A percentile compares a stretch with the other conserved stretches of the same genome.
Conservation (phyloP, 2,797 vertebrate species). For the Caiman crocodilus region DNA sequence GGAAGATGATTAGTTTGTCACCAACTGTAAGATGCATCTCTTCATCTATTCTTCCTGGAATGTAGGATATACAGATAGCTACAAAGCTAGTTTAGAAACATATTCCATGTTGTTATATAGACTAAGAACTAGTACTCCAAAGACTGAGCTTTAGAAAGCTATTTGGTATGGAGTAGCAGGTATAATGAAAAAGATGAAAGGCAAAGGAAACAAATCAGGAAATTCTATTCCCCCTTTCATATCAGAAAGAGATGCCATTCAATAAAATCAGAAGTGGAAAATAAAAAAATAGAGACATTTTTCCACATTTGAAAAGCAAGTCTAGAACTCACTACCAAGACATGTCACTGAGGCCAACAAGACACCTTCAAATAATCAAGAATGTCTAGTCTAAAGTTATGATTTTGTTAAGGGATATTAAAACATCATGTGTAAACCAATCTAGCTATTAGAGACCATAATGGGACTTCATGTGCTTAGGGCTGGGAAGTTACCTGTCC, state of each 20-base stretch:
- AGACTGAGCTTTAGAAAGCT: neutral
- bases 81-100: neutral
- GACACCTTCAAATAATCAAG: neutral
- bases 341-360: neutral
- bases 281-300: neutral
- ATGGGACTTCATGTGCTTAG: no score
- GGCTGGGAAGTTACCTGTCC: no score
- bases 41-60: no score
- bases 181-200: neutral
- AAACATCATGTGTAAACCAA: neutral
- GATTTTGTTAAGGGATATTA: neutral
- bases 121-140: neutral
- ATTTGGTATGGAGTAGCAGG: neutral
- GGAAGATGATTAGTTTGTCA: no score
- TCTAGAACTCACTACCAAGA: neutral
- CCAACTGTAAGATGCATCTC: no score
- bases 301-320: neutral
- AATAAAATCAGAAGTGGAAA: neutral
- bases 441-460: neutral
- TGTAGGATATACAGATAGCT: no score
- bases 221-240: neutral
- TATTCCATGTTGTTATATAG: neutral
- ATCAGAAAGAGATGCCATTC: neutral
- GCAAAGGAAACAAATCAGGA: neutral
- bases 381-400: neutral